Evolutionary conservation across 2,113 vertebrate genomes (phyloP).

Genomic region (Tringa solitaria): DNA sequence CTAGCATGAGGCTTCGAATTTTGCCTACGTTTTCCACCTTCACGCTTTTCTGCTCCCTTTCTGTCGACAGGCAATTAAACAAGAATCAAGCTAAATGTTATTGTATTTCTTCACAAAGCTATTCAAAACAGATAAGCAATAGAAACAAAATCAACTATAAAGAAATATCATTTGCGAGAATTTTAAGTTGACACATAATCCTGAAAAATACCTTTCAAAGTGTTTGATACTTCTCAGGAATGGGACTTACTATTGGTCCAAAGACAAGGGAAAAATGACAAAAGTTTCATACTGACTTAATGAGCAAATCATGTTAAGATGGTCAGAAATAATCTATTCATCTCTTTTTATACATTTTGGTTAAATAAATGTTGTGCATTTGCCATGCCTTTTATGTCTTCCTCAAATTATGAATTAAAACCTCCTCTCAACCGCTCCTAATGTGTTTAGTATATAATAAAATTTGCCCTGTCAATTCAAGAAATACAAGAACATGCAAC

Average conservation of each 20-base stretch:
- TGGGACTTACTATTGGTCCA: not conserved
- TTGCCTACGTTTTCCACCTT: not conserved
- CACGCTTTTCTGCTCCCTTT: not conserved
- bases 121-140: not conserved
- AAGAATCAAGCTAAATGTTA: not conserved
- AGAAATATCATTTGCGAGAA: not conserved
- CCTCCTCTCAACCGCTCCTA: not conserved
- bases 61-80: rapidly evolving
- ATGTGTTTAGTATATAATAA: not conserved
- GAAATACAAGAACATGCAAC: not conserved
- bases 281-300: not conserved
- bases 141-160: not conserved
- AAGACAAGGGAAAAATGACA: not conserved
- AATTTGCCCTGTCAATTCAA: not conserved
- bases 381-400: not conserved
- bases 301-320: not conserved
- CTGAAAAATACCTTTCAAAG: not conserved
- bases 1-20: not conserved
- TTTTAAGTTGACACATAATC: not conserved
- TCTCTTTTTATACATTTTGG: not conserved
- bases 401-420: not conserved
- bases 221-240: not conserved
- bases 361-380: not conserved
- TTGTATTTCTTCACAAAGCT: not conserved
- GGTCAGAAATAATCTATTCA: not conserved